Evolutionary conservation across 2,888 invertebrate genomes (phyloP).

Genomic region (Plemyria rubiginata): DNA sequence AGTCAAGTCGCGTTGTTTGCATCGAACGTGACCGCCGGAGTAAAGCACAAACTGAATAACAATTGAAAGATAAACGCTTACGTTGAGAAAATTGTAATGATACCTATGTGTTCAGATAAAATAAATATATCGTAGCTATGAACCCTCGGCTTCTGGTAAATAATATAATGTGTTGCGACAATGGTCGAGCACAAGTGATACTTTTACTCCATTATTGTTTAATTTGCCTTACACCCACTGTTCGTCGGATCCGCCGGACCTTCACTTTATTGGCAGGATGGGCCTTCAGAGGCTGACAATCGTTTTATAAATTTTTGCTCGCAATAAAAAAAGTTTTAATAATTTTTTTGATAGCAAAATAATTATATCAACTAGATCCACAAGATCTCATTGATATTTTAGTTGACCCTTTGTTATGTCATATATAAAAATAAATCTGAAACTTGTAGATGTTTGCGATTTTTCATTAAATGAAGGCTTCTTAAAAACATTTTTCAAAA

Average conservation of each 20-base stretch:
- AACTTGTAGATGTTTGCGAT: too few relatives aligned
- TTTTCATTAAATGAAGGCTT: too few relatives aligned
- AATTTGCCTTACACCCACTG: constrained; percentile 18
- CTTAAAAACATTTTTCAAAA: too few relatives aligned
- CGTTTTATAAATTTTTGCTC: too few relatives aligned
- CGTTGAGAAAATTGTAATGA: constrained; percentile 33
- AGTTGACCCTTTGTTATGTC: too few relatives aligned
- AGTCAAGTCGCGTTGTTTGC: constrained; percentile 63
- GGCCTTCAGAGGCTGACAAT: background rate
- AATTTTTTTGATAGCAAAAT: too few relatives aligned
- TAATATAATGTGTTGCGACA: background rate
- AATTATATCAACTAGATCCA: too few relatives aligned
- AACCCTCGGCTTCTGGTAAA: background rate
- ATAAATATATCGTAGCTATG: background rate
- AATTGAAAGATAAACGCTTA: constrained; percentile 56
- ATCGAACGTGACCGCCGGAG: constrained; percentile 66
- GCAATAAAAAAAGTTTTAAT: too few relatives aligned
- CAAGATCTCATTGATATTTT: too few relatives aligned
- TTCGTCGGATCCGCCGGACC: constrained; percentile 12
- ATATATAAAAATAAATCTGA: too few relatives aligned
- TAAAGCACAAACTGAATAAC: constrained; percentile 59
- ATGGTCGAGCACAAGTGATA: background rate
- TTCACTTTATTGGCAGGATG: constrained; percentile 11
- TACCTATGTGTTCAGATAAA: constrained; percentile 8
- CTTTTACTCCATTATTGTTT: background rate